A percentile compares a stretch with the other conserved stretches of the same genome.
These are phyloP conservation scores for Solenopsis fugax DNA, from an alignment of 1,140 invertebrate species.

Conservation along the genomic window DNA sequence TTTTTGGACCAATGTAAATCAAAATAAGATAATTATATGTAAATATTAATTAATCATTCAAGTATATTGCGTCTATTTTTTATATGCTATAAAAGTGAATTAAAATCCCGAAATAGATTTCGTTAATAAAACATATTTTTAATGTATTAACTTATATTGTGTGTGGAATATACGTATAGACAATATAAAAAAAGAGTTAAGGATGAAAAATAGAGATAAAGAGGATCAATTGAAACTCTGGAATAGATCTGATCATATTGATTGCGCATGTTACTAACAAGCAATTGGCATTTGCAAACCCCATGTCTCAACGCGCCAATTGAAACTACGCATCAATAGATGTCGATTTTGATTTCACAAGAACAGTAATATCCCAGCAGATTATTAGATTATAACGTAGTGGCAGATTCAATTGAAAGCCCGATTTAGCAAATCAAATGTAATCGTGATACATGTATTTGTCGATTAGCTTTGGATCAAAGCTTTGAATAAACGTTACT, in stretches of 20 bases:
- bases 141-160: neutral
- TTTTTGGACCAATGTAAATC: neutral
- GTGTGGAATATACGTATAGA: neutral
- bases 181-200: neutral
- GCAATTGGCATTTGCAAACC: conserved; percentile 56
- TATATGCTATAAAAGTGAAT: neutral
- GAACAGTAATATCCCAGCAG: conserved; percentile 11
- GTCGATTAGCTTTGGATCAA: neutral
- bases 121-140: neutral
- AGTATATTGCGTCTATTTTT: neutral
- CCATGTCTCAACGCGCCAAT: conserved; percentile 27
- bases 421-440: conserved; percentile 46
- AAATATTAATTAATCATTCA: conserved; percentile 4
- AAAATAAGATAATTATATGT: neutral
- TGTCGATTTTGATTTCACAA: conserved; percentile 66
- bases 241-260: conserved; percentile 13
- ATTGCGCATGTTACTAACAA: conserved; percentile 51
- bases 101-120: neutral
- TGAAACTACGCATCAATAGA: conserved; percentile 22
- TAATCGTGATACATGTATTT: conserved; percentile 11
- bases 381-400: conserved; percentile 45
- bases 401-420: conserved; percentile 29
- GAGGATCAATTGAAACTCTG: neutral
- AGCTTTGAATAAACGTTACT: neutral
- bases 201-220: neutral